These are phyloP conservation scores for Microctonus brassicae DNA, from an alignment of 2,888 invertebrate species.

Conservation along the genomic window DNA sequence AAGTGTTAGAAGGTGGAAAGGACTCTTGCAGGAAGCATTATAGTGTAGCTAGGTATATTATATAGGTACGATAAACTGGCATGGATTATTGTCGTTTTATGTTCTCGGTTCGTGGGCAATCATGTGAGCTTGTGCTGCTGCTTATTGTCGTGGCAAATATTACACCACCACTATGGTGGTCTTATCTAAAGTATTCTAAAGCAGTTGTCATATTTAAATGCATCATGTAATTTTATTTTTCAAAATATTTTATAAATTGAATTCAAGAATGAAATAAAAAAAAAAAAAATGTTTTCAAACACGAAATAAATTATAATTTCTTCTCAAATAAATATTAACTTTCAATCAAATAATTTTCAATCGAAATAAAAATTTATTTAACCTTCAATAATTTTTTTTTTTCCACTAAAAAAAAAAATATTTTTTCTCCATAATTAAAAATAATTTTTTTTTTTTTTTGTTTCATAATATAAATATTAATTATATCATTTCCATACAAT, in stretches of 20 bases:
- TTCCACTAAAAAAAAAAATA: too few relatives aligned
- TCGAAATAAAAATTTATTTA: too few relatives aligned
- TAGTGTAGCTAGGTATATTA: neutral
- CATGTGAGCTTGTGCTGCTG: constrained; percentile 29
- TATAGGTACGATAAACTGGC: constrained; percentile 28
- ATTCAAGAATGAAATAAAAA: constrained; percentile 8
- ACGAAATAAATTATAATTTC: too few relatives aligned
- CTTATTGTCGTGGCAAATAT: constrained; percentile 24
- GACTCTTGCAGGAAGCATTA: neutral
- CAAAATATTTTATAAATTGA: too few relatives aligned
- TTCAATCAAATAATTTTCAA: too few relatives aligned
- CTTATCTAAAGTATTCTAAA: constrained; percentile 25
- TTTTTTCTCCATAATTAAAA: too few relatives aligned
- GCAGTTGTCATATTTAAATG: constrained; percentile 8
- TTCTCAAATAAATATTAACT: too few relatives aligned
- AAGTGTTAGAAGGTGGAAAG: neutral
- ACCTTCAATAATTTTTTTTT: too few relatives aligned
- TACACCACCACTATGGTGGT: constrained; percentile 29
- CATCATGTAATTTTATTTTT: neutral
- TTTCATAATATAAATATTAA: too few relatives aligned
- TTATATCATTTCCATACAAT: too few relatives aligned
- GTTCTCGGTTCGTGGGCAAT: constrained; percentile 31
- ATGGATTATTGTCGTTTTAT: constrained; percentile 39
- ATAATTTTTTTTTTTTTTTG: too few relatives aligned
- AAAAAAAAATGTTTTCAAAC: neutral